Conservation (phyloP, 2,797 vertebrate genomes). For the Nannoperca obscura region DNA sequence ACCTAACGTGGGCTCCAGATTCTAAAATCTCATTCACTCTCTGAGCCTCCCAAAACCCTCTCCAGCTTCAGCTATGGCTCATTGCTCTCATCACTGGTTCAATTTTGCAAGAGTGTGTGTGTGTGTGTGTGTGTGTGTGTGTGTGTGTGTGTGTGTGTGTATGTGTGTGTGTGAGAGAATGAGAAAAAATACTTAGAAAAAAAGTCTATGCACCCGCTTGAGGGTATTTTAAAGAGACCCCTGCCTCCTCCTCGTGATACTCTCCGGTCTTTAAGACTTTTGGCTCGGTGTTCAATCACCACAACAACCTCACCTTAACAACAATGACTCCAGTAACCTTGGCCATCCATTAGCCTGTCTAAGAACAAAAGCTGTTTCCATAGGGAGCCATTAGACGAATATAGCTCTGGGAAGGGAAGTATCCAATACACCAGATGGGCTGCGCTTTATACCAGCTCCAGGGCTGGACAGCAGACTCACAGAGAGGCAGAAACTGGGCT, state of each 20-base stretch:
- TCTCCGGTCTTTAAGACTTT: constrained; percentile 50
- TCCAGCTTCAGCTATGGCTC: constrained; percentile 48
- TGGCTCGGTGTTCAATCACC: constrained; percentile 68
- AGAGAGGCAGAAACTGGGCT: constrained; percentile 56
- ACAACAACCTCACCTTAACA: constrained; percentile 74
- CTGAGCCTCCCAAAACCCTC: constrained; percentile 43
- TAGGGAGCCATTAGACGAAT: constrained; percentile 79
- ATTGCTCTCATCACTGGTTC: constrained; percentile 61
- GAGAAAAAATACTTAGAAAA: constrained; percentile 23
- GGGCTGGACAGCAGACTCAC: constrained; percentile 67
- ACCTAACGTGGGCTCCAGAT: constrained; percentile 53
- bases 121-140: neutral
- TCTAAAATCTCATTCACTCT: constrained; percentile 52
- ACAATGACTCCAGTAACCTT: constrained; percentile 76
- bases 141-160: neutral
- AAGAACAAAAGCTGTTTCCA: constrained; percentile 78
- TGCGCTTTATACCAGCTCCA: constrained; percentile 65
- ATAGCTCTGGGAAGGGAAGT: constrained; percentile 71
- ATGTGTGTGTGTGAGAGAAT: neutral
- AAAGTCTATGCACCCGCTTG: constrained; percentile 12
- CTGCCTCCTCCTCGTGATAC: constrained; percentile 34
- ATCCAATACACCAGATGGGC: constrained; percentile 79
- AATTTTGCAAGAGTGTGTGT: constrained; percentile 44
- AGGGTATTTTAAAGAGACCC: constrained; percentile 58
- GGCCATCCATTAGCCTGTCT: constrained; percentile 78